Percentiles rank a stretch among this genome's conserved stretches.
Conservation (phyloP, 2,797 vertebrate genomes). For the Notamacropus eugenii region DNA sequence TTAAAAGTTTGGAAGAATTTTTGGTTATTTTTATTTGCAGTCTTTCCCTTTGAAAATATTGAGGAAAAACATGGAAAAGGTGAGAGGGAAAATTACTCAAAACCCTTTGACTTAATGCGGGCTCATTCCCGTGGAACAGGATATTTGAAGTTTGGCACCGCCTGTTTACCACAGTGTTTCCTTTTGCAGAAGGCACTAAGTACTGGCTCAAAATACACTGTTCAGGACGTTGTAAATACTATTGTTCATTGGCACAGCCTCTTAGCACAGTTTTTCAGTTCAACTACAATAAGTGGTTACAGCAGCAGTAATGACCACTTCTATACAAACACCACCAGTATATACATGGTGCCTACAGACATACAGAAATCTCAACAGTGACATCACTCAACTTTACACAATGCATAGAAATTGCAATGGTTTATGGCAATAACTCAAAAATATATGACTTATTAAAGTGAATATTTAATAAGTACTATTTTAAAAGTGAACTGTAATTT, state of each 20-base stretch:
- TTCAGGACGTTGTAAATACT: constrained; percentile 68
- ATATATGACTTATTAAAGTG: constrained; percentile 78
- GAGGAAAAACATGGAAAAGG: not conserved
- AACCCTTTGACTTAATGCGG: constrained; percentile 56
- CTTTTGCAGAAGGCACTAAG: constrained; percentile 79
- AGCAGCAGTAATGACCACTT: constrained; percentile 82
- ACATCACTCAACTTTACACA: constrained; percentile 76
- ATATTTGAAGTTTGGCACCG: constrained; percentile 74
- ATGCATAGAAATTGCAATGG: constrained; percentile 82
- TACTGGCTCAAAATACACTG: constrained; percentile 74
- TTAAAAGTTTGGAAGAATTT: not conserved
- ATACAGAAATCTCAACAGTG: constrained; percentile 81
- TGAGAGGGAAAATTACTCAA: constrained; percentile 31
- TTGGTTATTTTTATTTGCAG: constrained; percentile 45
- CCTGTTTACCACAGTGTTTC: constrained; percentile 73
- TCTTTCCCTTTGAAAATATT: constrained; percentile 30
- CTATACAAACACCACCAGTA: constrained; percentile 78
- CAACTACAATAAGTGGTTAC: constrained; percentile 70
- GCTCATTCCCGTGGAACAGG: constrained; percentile 64
- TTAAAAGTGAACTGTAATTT: constrained; percentile 71
- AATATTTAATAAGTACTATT: constrained; percentile 74
- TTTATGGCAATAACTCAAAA: constrained; percentile 81
- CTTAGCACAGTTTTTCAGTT: constrained; percentile 66
- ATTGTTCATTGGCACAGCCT: constrained; percentile 73
- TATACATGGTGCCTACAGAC: constrained; percentile 70